These are phyloP conservation scores for Bombus fervidus DNA, from an alignment of 1,140 invertebrate genomes.

Conservation along the genomic window DNA sequence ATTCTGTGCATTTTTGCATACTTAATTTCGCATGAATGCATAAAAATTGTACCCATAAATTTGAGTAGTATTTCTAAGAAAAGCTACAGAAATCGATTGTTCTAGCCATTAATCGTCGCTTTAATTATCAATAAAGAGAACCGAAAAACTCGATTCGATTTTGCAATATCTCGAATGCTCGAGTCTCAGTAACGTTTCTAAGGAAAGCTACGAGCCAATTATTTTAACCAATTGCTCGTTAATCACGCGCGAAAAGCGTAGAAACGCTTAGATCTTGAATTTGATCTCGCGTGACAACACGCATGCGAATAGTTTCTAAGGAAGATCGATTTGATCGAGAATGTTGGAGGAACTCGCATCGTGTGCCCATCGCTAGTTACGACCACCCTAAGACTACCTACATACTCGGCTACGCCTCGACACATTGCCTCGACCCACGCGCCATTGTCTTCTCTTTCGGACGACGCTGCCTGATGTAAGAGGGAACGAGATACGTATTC, in stretches of 20 bases:
- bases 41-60: no score
- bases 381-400: constrained; percentile 60
- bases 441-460: constrained; percentile 72
- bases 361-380: constrained; percentile 41
- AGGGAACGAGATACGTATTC: constrained; percentile 49
- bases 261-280: background rate
- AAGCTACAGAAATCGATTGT: background rate
- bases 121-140: background rate
- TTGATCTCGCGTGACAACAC: background rate
- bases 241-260: no score
- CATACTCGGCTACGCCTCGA: constrained; percentile 67
- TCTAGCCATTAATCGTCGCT: background rate
- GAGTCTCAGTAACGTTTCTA: background rate
- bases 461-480: constrained; percentile 65
- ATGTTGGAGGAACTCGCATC: background rate
- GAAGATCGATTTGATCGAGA: constrained; percentile 24
- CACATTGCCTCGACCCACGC: constrained; percentile 72
- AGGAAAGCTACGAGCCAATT: background rate
- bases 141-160: background rate
- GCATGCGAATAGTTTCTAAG: background rate
- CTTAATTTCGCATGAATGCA: no score
- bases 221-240: no score
- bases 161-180: background rate
- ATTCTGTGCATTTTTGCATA: no score
- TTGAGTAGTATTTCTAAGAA: no score